Evolutionary conservation across 2,113 vertebrate genomes (phyloP), one percentile per base, ranked within the genome.

Genomic region (Pollachius pollachius): DNA sequence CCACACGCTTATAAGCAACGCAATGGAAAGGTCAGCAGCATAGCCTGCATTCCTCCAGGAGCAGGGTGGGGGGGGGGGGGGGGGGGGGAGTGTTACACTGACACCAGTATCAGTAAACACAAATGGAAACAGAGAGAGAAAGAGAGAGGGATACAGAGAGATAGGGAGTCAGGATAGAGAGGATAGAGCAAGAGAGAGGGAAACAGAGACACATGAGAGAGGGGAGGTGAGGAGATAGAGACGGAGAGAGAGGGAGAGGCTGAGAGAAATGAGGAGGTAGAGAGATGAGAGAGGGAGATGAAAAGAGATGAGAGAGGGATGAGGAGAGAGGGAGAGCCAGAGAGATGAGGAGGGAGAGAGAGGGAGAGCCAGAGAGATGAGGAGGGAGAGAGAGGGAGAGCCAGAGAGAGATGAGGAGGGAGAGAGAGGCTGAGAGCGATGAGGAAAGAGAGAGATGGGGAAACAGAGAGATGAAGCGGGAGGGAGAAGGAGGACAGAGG

Each of bases 51-150:
- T 74, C 52, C 64, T 72, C 66, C 41, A 59, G 62, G 71, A 76
- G 69, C 81, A 69, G 73, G 78, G n/a, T n/a, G n/a, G 74, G 76
- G 30, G 30, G 5, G 30, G 30, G 5, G 30, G 30, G 30, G 30
- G 30, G 30, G 21, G 21, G 2, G 21, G 21, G 21, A 2, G 21
- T 23, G 21, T 23, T 41, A 41, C 37, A 41, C 73, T 73, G 60
- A 64, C 59, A 41, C 64, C 9, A 78, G 76, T 69, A 66, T 73
- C 74, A 82, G 78, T 75, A 82, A 84, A 87, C 76, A 84, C 67
- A 77, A 81, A 74, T 75, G 81, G 77, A 77, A 75, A 75, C 71
- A 81, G 77, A 72, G 78, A 82, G 71, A 83, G 52, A 21, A n/a
- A 19, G 17, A 64, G 27, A 41, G 37, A 41, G 37, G 9, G 37